Conservation (phyloP, 64 coral and sea anemone species). For the Montipora capricornis region DNA sequence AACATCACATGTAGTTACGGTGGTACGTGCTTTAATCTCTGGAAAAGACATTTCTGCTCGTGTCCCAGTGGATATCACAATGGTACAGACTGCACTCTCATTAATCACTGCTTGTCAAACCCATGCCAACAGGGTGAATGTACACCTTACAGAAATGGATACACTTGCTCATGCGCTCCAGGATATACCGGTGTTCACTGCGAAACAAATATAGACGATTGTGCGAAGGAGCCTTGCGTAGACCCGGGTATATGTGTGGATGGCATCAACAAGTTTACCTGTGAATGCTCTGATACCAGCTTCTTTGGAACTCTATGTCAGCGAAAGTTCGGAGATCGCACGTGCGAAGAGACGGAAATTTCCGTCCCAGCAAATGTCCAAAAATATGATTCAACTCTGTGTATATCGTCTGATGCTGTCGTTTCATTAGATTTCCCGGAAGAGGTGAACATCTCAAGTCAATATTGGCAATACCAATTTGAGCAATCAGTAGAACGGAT, state of each 20-base stretch:
- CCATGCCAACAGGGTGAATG: slow-evolving; percentile 65
- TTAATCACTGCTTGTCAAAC: slow-evolving; percentile 62
- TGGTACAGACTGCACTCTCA: slow-evolving; percentile 20
- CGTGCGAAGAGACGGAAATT: slow-evolving; percentile 46
- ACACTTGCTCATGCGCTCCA: slow-evolving; percentile 42
- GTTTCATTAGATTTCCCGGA: slow-evolving; percentile 40
- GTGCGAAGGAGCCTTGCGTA: slow-evolving; percentile 18
- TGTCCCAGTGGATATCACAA: slow-evolving; percentile 58
- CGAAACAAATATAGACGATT: slow-evolving; percentile 78
- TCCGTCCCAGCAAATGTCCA: slow-evolving; percentile 49
- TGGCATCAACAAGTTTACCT: slow-evolving; percentile 64
- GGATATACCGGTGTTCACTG: slow-evolving; percentile 67
- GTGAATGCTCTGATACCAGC: slow-evolving; percentile 45
- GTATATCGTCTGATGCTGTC: neutral
- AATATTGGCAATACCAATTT: neutral
- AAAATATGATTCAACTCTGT: neutral
- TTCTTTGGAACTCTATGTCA: slow-evolving; percentile 77
- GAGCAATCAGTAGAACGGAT: neutral
- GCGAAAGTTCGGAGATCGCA: slow-evolving; percentile 41
- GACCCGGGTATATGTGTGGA: slow-evolving; percentile 53
- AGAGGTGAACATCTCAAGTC: neutral
- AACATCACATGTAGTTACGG: slow-evolving; percentile 51
- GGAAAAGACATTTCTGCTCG: slow-evolving; percentile 37
- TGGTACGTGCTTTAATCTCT: slow-evolving; percentile 62
- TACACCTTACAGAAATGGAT: slow-evolving; percentile 3